These are phyloP conservation scores for Diabrotica virgifera DNA, from an alignment of 1,140 invertebrate species.

Conservation along the genomic window DNA sequence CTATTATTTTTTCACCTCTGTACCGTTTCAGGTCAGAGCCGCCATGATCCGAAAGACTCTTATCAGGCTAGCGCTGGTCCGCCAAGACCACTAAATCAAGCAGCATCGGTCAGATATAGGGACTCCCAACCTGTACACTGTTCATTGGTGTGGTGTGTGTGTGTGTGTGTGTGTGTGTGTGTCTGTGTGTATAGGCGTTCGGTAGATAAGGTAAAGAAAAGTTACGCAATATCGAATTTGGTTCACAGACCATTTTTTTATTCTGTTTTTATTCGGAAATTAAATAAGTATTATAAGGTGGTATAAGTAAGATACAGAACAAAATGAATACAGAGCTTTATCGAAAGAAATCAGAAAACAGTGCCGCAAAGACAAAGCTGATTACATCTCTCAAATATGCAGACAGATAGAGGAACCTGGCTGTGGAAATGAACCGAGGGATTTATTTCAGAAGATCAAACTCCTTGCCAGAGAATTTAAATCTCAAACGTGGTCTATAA, in stretches of 20 bases:
- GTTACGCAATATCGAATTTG: background rate
- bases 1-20: slow-evolving; percentile 40
- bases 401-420: too few relatives aligned
- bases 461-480: too few relatives aligned
- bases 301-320: too few relatives aligned
- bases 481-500: too few relatives aligned
- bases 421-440: too few relatives aligned
- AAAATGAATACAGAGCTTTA: too few relatives aligned
- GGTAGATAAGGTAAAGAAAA: background rate
- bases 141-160: background rate
- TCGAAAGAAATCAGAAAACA: too few relatives aligned
- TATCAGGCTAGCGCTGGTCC: slow-evolving; percentile 28
- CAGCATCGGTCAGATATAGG: slow-evolving; percentile 24
- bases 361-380: too few relatives aligned
- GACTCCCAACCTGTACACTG: background rate
- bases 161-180: background rate
- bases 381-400: too few relatives aligned
- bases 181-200: background rate
- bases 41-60: slow-evolving; percentile 28
- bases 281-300: too few relatives aligned
- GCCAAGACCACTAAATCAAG: slow-evolving; percentile 32
- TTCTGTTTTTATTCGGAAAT: background rate
- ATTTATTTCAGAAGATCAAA: too few relatives aligned
- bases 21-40: slow-evolving; percentile 32
- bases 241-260: background rate